Conservation (phyloP, 30 jellyfish, hydroid and myxozoan species). For the Morbakka virulenta region DNA sequence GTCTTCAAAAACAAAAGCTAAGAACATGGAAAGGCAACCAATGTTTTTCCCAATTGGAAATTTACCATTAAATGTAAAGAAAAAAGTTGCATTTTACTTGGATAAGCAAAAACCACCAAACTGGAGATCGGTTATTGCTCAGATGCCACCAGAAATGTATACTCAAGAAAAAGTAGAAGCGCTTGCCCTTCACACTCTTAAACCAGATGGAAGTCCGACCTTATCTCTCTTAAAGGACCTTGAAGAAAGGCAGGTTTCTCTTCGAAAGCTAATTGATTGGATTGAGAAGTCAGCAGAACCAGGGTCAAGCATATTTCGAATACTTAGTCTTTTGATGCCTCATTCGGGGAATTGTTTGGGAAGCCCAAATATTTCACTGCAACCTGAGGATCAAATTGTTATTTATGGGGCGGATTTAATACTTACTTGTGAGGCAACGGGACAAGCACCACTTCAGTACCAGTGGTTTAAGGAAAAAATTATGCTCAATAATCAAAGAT, state of each 20-base stretch:
- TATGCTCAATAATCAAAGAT: constrained; percentile 8
- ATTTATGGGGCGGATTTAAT: constrained; percentile 32
- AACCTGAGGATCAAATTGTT: constrained; percentile 37
- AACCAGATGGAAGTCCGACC: constrained; percentile 89
- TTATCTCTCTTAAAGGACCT: constrained; percentile 51
- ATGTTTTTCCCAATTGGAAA: neutral
- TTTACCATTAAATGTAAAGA: constrained; percentile 26
- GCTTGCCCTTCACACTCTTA: constrained; percentile 58
- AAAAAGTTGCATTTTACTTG: constrained; percentile 43
- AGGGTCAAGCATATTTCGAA: constrained; percentile 16
- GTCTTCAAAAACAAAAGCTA: too few relatives aligned
- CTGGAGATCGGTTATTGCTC: constrained; percentile 64
- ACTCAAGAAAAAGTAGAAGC: constrained; percentile 34
- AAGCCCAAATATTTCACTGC: neutral
- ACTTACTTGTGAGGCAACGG: constrained; percentile 50
- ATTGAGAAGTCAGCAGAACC: constrained; percentile 3
- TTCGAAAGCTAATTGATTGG: constrained; percentile 42
- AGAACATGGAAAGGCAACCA: too few relatives aligned
- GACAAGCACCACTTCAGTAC: constrained; percentile 52
- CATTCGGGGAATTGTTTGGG: neutral
- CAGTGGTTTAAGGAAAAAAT: constrained; percentile 67
- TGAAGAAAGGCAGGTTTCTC: constrained; percentile 44
- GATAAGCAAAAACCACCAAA: constrained; percentile 67
- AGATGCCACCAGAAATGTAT: constrained; percentile 38
- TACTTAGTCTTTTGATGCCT: neutral